Conservation (phyloP, 2,113 vertebrate genomes). For the Scalopus aquaticus region DNA sequence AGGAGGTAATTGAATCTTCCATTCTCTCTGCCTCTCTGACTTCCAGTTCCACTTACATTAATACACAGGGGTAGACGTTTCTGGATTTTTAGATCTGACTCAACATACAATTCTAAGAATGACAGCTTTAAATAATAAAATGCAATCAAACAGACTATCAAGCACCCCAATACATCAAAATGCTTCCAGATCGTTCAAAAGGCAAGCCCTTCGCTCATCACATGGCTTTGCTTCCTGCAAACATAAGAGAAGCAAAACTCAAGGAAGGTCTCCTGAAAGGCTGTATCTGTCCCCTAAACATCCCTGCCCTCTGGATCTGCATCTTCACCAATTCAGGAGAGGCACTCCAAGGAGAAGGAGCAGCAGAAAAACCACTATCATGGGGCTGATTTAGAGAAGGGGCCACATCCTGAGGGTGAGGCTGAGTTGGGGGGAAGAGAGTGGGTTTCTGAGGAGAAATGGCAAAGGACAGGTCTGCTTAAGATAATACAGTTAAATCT, state of each 20-base stretch:
- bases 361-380: background rate
- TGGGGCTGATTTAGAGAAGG: background rate
- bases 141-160: background rate
- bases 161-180: background rate
- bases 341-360: background rate
- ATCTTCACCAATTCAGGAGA: background rate
- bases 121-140: background rate
- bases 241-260: background rate
- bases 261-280: background rate
- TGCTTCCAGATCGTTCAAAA: background rate
- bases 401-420: background rate
- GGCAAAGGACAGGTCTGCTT: background rate
- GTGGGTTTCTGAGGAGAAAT: background rate
- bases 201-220: background rate
- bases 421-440: background rate
- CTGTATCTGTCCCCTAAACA: background rate
- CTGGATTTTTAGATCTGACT: constrained; percentile 23
- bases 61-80: background rate
- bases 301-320: background rate
- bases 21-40: background rate
- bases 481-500: background rate
- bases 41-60: constrained; percentile 10
- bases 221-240: background rate
- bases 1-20: background rate
- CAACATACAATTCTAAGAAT: background rate